Evolutionary conservation across 1,140 invertebrate species (phyloP), one percentile per base, ranked within the genome.

Genomic region (Lordiphosa collinella): DNA sequence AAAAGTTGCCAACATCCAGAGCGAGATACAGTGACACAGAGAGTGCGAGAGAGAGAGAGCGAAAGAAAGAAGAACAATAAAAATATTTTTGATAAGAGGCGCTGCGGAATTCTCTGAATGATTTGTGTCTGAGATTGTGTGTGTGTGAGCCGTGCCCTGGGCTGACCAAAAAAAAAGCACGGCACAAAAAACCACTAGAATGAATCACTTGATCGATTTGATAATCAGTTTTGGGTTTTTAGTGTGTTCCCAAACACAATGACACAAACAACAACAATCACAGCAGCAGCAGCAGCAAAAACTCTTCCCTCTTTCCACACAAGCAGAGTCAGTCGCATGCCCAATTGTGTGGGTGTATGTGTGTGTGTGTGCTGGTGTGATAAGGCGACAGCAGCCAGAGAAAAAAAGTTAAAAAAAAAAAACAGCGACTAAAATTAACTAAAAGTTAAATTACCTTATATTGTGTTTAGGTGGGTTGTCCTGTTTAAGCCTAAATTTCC

Each of bases 201-300:
- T 67, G 64, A 67, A 52, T 67, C 64, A 67, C 48, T 67, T 67
- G 47, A 59, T 67, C 64, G 53, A 66, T 67, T 67, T 67, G 46
- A 48, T 48, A 48, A 48, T 16, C 31, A 48, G 13, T 34, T 48
- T 48, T 48, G 11, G 46, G 25, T 48, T 14, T 47, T 47, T 34
- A 12, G 7, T 44, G 13, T 25, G 4, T 43, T 11, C 16, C 11
- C 4, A 4, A 14, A 37, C 36, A 14, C 14, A 37, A 37, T 38
- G 36, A 38, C 37, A 38, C 16, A 16, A 38, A 38, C 13, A 3
- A 25, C 22, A 25, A 25, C 22, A 25, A 25, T 2, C 5, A 25
- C 6, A 6, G 6, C 22, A 25, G 22, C 22, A 25, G 22, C 14
- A 37, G 11, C 10, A 16, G 12, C 36, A 38, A 38, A 38, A 38